phyloP scores from a whole-genome alignment of 2,888 invertebrate genomes.

The Pyralis farinalis region DNA sequence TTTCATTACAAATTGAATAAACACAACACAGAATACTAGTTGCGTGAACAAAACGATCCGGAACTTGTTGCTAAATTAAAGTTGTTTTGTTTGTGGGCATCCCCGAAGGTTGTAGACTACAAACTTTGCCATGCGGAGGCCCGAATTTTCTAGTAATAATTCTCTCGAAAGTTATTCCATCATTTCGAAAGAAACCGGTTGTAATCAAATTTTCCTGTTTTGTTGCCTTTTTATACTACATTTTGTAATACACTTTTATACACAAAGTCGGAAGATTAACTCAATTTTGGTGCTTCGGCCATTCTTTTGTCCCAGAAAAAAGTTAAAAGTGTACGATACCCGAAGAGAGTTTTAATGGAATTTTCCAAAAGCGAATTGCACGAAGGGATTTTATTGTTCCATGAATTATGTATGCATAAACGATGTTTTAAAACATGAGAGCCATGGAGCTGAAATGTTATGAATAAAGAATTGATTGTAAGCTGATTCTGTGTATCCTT shows the following conservation, averaged over 20 bases:
- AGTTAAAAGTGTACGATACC: slow-evolving; percentile 15
- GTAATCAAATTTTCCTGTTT: slow-evolving; percentile 9
- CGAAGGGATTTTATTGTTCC: slow-evolving; percentile 18
- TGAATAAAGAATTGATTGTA: slow-evolving; percentile 22
- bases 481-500: slow-evolving; percentile 3
- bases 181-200: slow-evolving; percentile 2
- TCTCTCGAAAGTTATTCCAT: slow-evolving; percentile 4
- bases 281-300: slow-evolving; percentile 16
- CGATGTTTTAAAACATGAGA: slow-evolving; percentile 14
- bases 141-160: slow-evolving; percentile 7
- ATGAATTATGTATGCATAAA: slow-evolving; percentile 21
- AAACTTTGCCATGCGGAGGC: slow-evolving; percentile 2
- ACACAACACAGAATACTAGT: too few relatives aligned
- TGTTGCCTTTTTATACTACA: slow-evolving; percentile 9
- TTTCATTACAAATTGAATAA: too few relatives aligned
- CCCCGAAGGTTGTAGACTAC: neutral
- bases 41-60: neutral
- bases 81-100: neutral
- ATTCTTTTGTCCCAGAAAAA: slow-evolving; percentile 16
- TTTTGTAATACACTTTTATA: slow-evolving; percentile 13
- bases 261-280: slow-evolving; percentile 17
- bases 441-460: slow-evolving; percentile 12
- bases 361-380: slow-evolving; percentile 13
- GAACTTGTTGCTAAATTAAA: neutral
- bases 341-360: slow-evolving; percentile 19